Conservation (phyloP, 2,797 vertebrate genomes). For the Mycteria americana region DNA sequence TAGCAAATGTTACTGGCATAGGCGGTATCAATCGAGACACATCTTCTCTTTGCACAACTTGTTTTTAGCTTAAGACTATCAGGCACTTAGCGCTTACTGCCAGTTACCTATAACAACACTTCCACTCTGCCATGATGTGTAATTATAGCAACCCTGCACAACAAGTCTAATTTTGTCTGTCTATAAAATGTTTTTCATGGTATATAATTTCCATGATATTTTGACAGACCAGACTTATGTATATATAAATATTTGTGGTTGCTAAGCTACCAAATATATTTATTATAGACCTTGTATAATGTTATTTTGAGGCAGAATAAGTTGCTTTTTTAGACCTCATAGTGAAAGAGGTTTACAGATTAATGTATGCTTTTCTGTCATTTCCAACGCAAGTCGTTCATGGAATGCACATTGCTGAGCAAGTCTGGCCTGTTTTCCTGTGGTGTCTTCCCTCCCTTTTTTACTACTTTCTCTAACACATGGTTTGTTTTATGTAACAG, state of each 20-base stretch:
- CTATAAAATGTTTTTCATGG: conserved; percentile 17
- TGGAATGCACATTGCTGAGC: not conserved
- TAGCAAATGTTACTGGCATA: not conserved
- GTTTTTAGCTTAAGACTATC: not conserved
- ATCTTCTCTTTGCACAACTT: not conserved
- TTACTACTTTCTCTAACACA: not conserved
- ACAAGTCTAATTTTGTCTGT: conserved; percentile 41
- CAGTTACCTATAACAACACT: not conserved
- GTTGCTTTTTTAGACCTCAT: conserved; percentile 34
- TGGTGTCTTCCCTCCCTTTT: not conserved
- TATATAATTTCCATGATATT: conserved; percentile 56
- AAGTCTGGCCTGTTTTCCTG: not conserved
- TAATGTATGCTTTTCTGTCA: conserved; percentile 16
- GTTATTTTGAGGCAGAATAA: conserved; percentile 57
- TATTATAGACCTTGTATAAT: conserved; percentile 46
- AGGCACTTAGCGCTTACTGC: not conserved
- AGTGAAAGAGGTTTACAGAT: conserved; percentile 3
- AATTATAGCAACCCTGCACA: conserved; percentile 17
- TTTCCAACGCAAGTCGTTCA: conserved; percentile 10
- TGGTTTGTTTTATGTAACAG: not conserved
- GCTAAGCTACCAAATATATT: conserved; percentile 59
- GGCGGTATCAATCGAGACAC: not conserved
- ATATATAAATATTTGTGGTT: conserved; percentile 70
- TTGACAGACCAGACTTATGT: conserved; percentile 36
- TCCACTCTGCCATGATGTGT: not conserved